These are phyloP conservation scores for Sipha maydis DNA, from an alignment of 2,888 invertebrate species.

Conservation along the genomic window DNA sequence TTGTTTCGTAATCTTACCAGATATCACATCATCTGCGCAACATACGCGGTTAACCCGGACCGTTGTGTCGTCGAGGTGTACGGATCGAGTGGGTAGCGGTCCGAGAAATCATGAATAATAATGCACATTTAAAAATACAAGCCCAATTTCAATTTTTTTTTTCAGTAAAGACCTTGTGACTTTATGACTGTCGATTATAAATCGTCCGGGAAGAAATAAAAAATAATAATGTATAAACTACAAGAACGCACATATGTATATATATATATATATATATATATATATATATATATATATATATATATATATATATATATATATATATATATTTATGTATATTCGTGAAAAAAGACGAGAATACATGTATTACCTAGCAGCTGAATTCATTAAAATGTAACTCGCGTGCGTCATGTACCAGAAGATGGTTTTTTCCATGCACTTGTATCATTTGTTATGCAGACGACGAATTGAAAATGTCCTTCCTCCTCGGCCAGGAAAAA, in stretches of 20 bases:
- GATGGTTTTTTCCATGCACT: neutral
- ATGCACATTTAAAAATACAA: neutral
- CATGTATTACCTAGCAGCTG: neutral
- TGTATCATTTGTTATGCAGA: neutral
- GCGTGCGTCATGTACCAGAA: neutral
- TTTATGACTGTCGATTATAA: neutral
- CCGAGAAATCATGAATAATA: neutral
- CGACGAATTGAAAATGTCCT: neutral
- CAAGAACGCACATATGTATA: neutral
- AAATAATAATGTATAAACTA: neutral
- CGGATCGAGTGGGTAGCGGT: neutral
- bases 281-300: too few species aligned
- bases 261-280: too few species aligned
- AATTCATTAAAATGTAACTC: conserved; percentile 19
- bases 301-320: too few species aligned
- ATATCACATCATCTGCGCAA: neutral
- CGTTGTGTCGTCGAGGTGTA: too few species aligned
- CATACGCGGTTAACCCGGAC: neutral
- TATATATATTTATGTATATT: too few species aligned
- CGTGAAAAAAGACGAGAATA: neutral
- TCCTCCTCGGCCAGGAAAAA: neutral
- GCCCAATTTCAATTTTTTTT: neutral
- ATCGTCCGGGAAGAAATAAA: neutral
- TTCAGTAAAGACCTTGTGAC: neutral
- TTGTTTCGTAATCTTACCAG: neutral